A percentile compares a stretch with the other conserved stretches of the same genome.
Conservation (phyloP, 2,888 invertebrate genomes). For the Phlogophora meticulosa region DNA sequence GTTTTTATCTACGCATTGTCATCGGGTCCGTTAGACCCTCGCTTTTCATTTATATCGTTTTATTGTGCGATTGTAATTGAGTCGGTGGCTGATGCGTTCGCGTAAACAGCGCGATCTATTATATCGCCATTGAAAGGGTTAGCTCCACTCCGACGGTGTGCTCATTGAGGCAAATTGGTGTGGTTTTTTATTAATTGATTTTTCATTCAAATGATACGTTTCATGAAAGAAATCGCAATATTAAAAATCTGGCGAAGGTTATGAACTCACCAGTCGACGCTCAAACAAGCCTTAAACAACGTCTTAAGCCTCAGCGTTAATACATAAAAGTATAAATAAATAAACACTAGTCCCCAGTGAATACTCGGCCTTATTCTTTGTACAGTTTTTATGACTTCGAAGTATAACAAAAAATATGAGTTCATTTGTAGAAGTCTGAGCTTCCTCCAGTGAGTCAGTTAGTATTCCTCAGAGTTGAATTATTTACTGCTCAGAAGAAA, state of each 20-base stretch:
- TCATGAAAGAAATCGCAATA: background rate
- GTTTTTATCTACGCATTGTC: slow-evolving; percentile 74
- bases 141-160: slow-evolving; percentile 5
- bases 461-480: slow-evolving; percentile 36
- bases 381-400: slow-evolving; percentile 50
- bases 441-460: slow-evolving; percentile 34
- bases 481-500: slow-evolving; percentile 47
- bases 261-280: slow-evolving; percentile 17
- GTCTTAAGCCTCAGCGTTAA: slow-evolving; percentile 32
- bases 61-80: slow-evolving; percentile 69
- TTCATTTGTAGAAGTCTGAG: slow-evolving; percentile 44
- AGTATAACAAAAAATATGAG: slow-evolving; percentile 49
- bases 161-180: slow-evolving; percentile 27
- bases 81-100: slow-evolving; percentile 51
- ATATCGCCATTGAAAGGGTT: slow-evolving; percentile 41
- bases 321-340: slow-evolving; percentile 54
- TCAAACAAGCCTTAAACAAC: slow-evolving; percentile 23
- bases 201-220: slow-evolving; percentile 15
- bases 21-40: slow-evolving; percentile 69
- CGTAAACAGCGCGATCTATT: slow-evolving; percentile 54
- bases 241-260: background rate
- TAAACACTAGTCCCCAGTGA: slow-evolving; percentile 39
- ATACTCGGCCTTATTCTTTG: slow-evolving; percentile 47
- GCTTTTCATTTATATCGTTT: slow-evolving; percentile 66
- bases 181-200: no score